These are phyloP conservation scores for Pavo muticus DNA, from an alignment of 2,113 vertebrate species.

Conservation along the genomic window DNA sequence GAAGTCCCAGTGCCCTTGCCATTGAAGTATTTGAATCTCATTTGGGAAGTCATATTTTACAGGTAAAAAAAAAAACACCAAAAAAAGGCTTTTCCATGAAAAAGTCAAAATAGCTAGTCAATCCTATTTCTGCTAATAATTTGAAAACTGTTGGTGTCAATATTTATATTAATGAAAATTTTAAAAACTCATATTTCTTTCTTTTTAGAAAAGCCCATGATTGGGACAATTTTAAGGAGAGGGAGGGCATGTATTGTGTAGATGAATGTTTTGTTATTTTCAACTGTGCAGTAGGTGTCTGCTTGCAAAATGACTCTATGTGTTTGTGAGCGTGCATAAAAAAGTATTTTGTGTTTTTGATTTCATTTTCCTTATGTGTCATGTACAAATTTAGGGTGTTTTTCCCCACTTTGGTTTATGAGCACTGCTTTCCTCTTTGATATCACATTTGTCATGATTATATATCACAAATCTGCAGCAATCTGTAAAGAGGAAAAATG, in stretches of 20 bases:
- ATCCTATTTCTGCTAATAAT: slow-evolving; percentile 15
- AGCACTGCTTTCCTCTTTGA: not conserved
- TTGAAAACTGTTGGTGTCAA: slow-evolving; percentile 21
- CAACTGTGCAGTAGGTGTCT: slow-evolving; percentile 51
- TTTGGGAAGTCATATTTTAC: slow-evolving; percentile 98
- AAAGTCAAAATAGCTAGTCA: not conserved
- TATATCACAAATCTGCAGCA: not conserved
- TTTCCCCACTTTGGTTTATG: slow-evolving; percentile 3
- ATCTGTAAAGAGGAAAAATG: not conserved
- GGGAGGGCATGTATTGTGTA: slow-evolving; percentile 68
- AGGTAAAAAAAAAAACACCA: slow-evolving; percentile 85
- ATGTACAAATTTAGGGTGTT: not conserved
- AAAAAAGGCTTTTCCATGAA: slow-evolving; percentile 61
- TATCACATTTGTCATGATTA: not conserved
- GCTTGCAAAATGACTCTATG: slow-evolving; percentile 11
- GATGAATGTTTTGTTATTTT: slow-evolving; percentile 42
- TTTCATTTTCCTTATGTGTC: slow-evolving; percentile 30
- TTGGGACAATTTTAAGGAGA: slow-evolving; percentile 67
- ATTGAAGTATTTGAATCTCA: slow-evolving; percentile 97
- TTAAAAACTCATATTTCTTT: slow-evolving; percentile 51
- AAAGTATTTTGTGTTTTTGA: slow-evolving; percentile 32
- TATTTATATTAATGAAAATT: slow-evolving; percentile 5
- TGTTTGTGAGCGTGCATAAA: slow-evolving; percentile 18
- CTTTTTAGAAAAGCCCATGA: slow-evolving; percentile 62
- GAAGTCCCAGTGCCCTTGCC: slow-evolving; percentile 90